phyloP scores from a whole-genome alignment of 2,888 invertebrate genomes.

The Willowsia nigromaculata region DNA sequence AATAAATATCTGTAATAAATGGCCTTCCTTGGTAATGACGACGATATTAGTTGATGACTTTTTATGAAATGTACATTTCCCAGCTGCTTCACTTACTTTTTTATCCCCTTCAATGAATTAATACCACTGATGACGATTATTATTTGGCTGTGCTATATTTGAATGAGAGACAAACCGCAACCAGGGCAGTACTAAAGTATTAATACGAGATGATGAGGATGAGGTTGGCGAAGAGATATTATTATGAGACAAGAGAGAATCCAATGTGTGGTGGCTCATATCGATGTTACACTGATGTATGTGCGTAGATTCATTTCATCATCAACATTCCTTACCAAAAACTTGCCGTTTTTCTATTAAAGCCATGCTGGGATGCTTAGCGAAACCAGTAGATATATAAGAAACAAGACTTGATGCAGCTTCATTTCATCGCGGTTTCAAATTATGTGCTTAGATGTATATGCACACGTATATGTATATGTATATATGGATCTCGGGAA shows the following conservation, averaged over 20 bases:
- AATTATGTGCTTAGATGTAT: slow-evolving; percentile 43
- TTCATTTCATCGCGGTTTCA: slow-evolving; percentile 51
- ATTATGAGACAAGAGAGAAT: slow-evolving; percentile 33
- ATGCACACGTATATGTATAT: slow-evolving; percentile 10
- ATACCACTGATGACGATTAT: slow-evolving; percentile 59
- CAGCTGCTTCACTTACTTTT: slow-evolving; percentile 60
- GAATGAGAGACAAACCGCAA: slow-evolving; percentile 64
- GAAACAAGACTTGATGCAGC: slow-evolving; percentile 10
- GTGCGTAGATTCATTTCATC: slow-evolving; percentile 51
- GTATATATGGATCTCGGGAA: neutral
- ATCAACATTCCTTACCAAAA: slow-evolving; percentile 38
- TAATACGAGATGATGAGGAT: slow-evolving; percentile 32
- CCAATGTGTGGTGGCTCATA: slow-evolving; percentile 35
- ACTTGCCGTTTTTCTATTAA: slow-evolving; percentile 22
- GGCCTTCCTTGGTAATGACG: slow-evolving; percentile 34
- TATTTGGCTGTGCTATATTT: slow-evolving; percentile 43
- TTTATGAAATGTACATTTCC: slow-evolving; percentile 55
- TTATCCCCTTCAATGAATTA: slow-evolving; percentile 68
- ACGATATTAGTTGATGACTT: slow-evolving; percentile 67
- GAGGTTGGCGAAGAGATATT: slow-evolving; percentile 13
- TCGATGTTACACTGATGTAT: neutral
- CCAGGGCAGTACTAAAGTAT: slow-evolving; percentile 32
- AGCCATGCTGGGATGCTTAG: neutral
- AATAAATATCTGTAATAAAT: slow-evolving; percentile 58
- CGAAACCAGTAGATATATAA: slow-evolving; percentile 12